A percentile compares a stretch with the other conserved stretches of the same genome.
Evolutionary conservation across 53 echinoderm and acorn worm genomes (phyloP).

Genomic region (Arbacia lixula): DNA sequence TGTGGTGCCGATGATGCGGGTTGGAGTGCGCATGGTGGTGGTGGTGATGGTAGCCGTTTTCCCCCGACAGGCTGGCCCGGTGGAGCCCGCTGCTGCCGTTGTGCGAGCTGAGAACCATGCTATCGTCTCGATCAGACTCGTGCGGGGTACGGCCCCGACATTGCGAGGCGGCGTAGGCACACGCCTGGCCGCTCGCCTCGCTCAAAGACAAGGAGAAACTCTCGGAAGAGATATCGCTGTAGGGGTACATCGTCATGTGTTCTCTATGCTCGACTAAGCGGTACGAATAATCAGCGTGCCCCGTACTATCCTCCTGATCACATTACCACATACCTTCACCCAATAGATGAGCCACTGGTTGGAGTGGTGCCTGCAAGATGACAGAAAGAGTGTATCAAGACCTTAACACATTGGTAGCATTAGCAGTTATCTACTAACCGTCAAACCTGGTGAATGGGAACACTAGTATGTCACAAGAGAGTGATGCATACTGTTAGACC

Average conservation of each 20-base stretch:
- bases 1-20: conserved; percentile 21
- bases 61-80: neutral
- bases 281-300: neutral
- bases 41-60: conserved; percentile 46
- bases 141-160: conserved; percentile 4
- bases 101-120: neutral
- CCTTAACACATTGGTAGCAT: no score
- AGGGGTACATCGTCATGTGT: conserved; percentile 21
- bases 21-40: conserved; percentile 8
- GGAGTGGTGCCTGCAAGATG: neutral
- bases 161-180: conserved; percentile 23
- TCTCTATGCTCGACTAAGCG: neutral
- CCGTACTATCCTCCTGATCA: no score
- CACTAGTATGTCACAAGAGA: no score
- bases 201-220: conserved; percentile 16
- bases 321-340: neutral
- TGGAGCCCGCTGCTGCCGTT: neutral
- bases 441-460: no score
- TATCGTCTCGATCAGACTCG: conserved; percentile 17
- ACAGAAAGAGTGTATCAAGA: no score
- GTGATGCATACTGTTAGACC: no score
- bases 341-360: neutral
- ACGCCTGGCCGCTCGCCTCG: conserved; percentile 18
- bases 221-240: conserved; percentile 25
- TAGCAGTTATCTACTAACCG: no score